Base-by-base conservation (phyloP, 2,888 invertebrate genomes). In the Limnephilus auricula region DNA sequence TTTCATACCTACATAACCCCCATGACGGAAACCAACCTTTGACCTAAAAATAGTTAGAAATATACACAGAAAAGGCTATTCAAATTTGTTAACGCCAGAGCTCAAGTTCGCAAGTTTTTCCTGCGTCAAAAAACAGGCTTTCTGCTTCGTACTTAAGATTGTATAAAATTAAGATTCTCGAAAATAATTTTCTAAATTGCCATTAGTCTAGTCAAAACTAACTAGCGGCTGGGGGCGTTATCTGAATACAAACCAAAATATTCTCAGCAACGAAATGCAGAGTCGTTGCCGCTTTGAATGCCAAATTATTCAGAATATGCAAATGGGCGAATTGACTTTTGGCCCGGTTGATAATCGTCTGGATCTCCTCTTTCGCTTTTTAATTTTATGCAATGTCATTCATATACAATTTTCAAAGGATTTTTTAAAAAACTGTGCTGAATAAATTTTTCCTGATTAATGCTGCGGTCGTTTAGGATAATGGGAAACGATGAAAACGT, bases 241-340 rank as follows among this genome's bases (percentile, higher is more conserved):
- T 80, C 32, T 31, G 80, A 80, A 80, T 80, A 80, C 80, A 80
- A 80, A 80, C 80, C 32, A 80, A 80, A 32, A 31, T 80, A 32
- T 32, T 80, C 32, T 18, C 80, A 31, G 32, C 32, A 65, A 18
- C 80, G 31, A 65, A 80, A 80, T 80, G 80, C 32, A 5, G 80
- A 80, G 32, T 32, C 80, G 18, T 18, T 30, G 32, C 65, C n/a
- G 32, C 80, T 80, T 18, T 15, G 80, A 32, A 80, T 31, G 32
- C 80, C 80, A 80, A 80, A 80, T 80, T 80, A 80, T 80, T 80
- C 80, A 80, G 80, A 80, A 80, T 80, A 80, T 80, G 80, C 80
- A 80, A 80, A 80, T 80, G 13, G 31, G 13, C 13, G 80, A 32
- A 80, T 80, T 32, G 80, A 80, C 80, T 80, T 80, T 32, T 32